phyloP scores from a whole-genome alignment of 2,113 vertebrate species.

The Dinomys branickii region DNA sequence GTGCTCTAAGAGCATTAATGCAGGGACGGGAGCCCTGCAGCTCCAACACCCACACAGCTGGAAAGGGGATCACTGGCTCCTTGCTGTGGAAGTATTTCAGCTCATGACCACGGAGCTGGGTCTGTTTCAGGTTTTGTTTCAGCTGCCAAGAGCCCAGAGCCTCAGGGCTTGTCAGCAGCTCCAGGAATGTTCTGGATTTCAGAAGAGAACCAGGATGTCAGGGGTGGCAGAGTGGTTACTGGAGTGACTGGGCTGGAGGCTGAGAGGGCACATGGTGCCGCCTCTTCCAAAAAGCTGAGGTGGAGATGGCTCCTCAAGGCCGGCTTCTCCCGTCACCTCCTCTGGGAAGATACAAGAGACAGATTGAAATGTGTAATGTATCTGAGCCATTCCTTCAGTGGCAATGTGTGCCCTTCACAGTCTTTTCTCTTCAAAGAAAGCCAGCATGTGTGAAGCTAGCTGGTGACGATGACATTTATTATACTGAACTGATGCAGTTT shows the following conservation, averaged over 20 bases:
- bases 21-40: not conserved
- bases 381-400: not conserved
- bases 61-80: not conserved
- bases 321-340: not conserved
- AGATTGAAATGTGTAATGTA: not conserved
- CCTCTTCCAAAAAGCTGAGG: not conserved
- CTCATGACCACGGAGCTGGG: not conserved
- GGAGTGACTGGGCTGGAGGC: not conserved
- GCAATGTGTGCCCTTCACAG: constrained; percentile 5
- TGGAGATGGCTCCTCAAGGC: not conserved
- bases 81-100: not conserved
- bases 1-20: not conserved
- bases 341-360: not conserved
- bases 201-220: not conserved
- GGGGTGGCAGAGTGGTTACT: not conserved
- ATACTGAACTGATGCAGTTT: constrained; percentile 38
- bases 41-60: not conserved
- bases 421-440: constrained; percentile 54
- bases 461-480: not conserved
- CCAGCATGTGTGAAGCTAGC: not conserved
- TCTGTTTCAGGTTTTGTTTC: constrained; percentile 11
- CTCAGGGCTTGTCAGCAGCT: not conserved
- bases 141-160: not conserved
- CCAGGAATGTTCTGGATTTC: not conserved
- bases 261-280: fast-evolving